Evolutionary conservation across 2,888 invertebrate genomes (phyloP).

Genomic region (Acleris cristana): DNA sequence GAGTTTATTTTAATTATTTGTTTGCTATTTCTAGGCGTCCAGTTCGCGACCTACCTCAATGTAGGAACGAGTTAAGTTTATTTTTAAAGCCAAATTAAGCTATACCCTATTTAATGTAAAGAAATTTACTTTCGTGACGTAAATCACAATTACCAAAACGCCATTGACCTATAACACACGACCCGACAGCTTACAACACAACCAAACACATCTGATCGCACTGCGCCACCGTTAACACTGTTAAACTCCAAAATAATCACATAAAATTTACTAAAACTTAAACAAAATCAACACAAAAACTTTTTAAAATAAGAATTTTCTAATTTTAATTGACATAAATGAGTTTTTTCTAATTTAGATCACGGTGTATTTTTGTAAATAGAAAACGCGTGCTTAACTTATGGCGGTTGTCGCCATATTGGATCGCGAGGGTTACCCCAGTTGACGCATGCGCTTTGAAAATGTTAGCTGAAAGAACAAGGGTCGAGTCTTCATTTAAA

Average conservation of each 20-base stretch:
- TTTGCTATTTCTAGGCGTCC: neutral
- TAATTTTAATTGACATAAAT: conserved; percentile 29
- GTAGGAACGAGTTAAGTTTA: conserved; percentile 1
- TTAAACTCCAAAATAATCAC: conserved; percentile 36
- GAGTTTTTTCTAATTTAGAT: conserved; percentile 11
- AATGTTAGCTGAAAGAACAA: conserved; percentile 34
- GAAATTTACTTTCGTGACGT: neutral
- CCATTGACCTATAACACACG: conserved; percentile 57
- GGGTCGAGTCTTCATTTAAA: conserved; percentile 29
- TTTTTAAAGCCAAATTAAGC: neutral
- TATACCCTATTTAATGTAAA: neutral
- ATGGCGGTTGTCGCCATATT: conserved; percentile 81
- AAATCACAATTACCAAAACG: conserved; percentile 46
- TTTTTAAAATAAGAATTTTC: conserved; percentile 35
- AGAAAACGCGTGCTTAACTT: conserved; percentile 72
- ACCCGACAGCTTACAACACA: conserved; percentile 51
- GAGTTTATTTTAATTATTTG: neutral
- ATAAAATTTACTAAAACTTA: conserved; percentile 33
- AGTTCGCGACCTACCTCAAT: conserved; percentile 10
- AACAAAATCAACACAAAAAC: conserved; percentile 41
- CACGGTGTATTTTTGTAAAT: conserved; percentile 52
- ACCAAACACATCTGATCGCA: conserved; percentile 67
- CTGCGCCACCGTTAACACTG: conserved; percentile 55
- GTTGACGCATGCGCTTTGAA: conserved; percentile 69
- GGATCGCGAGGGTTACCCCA: conserved; percentile 67